Evolutionary conservation across 2,888 invertebrate genomes (phyloP), one percentile per base, ranked within the genome.

Genomic region (Orthosia incerta): DNA sequence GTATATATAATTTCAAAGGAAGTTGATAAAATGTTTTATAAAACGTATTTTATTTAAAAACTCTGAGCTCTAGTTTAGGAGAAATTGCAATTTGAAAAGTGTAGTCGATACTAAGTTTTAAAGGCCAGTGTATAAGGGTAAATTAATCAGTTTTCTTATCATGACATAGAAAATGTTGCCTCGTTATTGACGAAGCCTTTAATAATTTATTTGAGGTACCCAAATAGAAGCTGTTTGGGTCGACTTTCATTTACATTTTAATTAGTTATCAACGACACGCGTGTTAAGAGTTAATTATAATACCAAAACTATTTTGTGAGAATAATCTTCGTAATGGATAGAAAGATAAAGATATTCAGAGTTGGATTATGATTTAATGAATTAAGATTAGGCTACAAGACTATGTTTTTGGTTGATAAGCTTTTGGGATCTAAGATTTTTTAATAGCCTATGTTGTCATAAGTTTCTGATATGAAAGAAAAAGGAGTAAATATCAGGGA

Each of bases 201-300:
- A 68, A 77, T 59, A 59, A 71, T 67, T 76, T 76, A 70, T 84
- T 75, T 71, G 51, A 68, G 57, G 67, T 55, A 74, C 48, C 48
- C 20, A 79, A 83, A 76, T 67, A 60, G 26, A 57, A 46, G 69
- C 66, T 56, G 55, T 63, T 56, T 64, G 76, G 84, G 71, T 74
- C 59, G 73, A 20, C 56, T 76, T 84, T 76, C 72, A 85, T 85
- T 85, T 86, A 78, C 82, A 85, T 85, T 79, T 86, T 75, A 85
- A 86, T 79, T 84, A 80, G 76, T 70, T 71, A 76, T 75, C 75
- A 77, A 59, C 69, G 73, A 82, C 74, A 72, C 63, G 76, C 66
- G 50, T 83, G 75, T 72, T 79, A 66, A 59, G 62, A 79, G 62
- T 71, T 83, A 81, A 81, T 83, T 81, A 74, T 83, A 79, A 67